phyloP scores from a whole-genome alignment of 2,888 invertebrate genomes.

The Rapana venosa region DNA sequence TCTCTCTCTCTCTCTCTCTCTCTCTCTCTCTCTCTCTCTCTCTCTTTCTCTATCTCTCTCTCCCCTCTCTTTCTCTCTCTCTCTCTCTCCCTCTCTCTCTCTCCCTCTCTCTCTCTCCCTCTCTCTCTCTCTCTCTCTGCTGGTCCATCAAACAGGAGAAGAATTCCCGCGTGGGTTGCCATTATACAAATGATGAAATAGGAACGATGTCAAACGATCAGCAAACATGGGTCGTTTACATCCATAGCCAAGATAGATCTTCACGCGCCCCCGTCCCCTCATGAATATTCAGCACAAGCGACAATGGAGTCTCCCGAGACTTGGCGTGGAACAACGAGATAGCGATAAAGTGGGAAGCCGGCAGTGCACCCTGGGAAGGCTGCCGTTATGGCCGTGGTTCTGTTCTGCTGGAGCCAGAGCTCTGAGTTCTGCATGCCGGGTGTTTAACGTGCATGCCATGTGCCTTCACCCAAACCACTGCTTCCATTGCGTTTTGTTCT shows the following conservation, averaged over 20 bases:
- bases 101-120: neutral
- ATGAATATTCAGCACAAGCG: neutral
- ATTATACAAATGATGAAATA: constrained; percentile 17
- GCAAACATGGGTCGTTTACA: constrained; percentile 16
- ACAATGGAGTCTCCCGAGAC: neutral
- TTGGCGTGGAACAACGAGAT: neutral
- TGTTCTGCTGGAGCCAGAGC: too few relatives aligned
- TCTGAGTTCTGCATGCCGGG: too few relatives aligned
- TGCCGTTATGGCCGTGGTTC: too few relatives aligned
- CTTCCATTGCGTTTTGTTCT: too few relatives aligned
- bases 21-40: neutral
- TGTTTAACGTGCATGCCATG: too few relatives aligned
- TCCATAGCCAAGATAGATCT: constrained; percentile 8
- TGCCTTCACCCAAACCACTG: too few relatives aligned
- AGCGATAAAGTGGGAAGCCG: neutral
- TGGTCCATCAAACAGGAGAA: neutral
- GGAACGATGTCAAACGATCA: constrained; percentile 18
- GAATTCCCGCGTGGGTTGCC: neutral
- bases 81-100: too few relatives aligned
- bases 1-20: neutral
- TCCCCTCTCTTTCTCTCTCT: too few relatives aligned
- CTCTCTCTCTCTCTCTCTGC: neutral
- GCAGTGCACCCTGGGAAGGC: too few relatives aligned
- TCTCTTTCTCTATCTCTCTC: too few relatives aligned
- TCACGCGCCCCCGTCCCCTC: neutral